Conservation (phyloP, 2,888 invertebrate species). For the Catocala nupta region DNA sequence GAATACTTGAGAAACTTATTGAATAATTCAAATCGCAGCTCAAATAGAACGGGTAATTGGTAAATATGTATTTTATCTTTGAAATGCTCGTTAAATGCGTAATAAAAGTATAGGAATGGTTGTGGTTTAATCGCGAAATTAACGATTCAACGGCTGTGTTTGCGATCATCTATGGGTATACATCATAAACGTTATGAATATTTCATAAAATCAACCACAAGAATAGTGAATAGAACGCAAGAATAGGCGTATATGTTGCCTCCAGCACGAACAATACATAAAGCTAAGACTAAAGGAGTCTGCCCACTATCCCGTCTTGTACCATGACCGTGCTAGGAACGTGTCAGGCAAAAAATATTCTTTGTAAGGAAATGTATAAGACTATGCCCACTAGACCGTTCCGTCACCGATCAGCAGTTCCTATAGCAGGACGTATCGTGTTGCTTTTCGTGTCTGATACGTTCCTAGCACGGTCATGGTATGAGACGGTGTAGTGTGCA, state of each 20-base stretch:
- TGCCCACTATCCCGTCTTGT: no score
- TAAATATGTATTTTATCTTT: slow-evolving; percentile 12
- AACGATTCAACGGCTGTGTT: slow-evolving; percentile 22
- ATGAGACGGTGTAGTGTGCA: no score
- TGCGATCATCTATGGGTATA: slow-evolving; percentile 20
- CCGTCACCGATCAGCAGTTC: no score
- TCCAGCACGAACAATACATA: no score
- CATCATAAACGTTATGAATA: neutral
- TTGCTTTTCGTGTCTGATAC: no score
- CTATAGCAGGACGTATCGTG: no score
- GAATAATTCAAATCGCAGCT: slow-evolving; percentile 27
- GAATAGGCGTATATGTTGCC: neutral
- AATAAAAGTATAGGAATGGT: slow-evolving; percentile 18
- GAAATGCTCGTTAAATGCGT: slow-evolving; percentile 23
- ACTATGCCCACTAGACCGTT: no score
- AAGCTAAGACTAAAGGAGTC: no score
- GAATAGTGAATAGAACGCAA: neutral
- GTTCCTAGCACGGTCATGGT: no score
- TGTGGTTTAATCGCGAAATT: slow-evolving; percentile 17
- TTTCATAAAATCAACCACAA: slow-evolving; percentile 1
- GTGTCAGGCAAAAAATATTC: no score
- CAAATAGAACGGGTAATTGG: slow-evolving; percentile 36
- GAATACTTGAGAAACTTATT: slow-evolving; percentile 27
- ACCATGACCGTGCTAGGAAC: no score
- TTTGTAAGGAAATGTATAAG: no score